A percentile compares a stretch with the other conserved stretches of the same genome.
phyloP scores from a whole-genome alignment of 2,797 vertebrate species.

The Cryptoblepharus egeriae region DNA sequence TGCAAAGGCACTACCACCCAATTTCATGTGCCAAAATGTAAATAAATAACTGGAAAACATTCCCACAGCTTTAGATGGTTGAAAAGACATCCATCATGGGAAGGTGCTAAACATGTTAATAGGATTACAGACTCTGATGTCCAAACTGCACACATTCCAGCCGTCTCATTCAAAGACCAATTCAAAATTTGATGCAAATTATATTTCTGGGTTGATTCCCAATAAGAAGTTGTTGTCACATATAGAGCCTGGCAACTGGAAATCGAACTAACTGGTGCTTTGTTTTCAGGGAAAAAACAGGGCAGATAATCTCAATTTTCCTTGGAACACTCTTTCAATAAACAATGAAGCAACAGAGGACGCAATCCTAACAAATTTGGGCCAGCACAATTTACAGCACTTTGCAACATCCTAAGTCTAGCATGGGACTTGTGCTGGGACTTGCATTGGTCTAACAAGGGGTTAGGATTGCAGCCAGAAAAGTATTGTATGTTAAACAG shows the following conservation, averaged over 20 bases:
- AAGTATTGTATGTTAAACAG: not conserved
- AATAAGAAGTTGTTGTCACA: not conserved
- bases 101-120: not conserved
- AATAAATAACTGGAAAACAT: slow-evolving; percentile 7
- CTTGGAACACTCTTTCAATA: not conserved
- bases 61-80: not conserved
- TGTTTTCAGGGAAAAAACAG: not conserved
- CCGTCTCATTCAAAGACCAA: not conserved
- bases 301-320: rapidly evolving
- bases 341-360: not conserved
- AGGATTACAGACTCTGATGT: slow-evolving; percentile 1
- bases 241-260: not conserved
- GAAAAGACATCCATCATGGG: not conserved
- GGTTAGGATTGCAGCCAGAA: not conserved
- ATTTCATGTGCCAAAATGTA: not conserved
- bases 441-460: too few species aligned
- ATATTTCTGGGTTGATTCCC: not conserved
- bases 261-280: not conserved
- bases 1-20: not conserved
- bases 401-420: too few species aligned
- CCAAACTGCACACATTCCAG: not conserved
- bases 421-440: too few species aligned
- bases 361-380: too few species aligned
- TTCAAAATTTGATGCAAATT: not conserved
- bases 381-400: too few species aligned